Base-by-base conservation (phyloP, 2,113 vertebrate genomes). In the Entomyzon cyanotis region DNA sequence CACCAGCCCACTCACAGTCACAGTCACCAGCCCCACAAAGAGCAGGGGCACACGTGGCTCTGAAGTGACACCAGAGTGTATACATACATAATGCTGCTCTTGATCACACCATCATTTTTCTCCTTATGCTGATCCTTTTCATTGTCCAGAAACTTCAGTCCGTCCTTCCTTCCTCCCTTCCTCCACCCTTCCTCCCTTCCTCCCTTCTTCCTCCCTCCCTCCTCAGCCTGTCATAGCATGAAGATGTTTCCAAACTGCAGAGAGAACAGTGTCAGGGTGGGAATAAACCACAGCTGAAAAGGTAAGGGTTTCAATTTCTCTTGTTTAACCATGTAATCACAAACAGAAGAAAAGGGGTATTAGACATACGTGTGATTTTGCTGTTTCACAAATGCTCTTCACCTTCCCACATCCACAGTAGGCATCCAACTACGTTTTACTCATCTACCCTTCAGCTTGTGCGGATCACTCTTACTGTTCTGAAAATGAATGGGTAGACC, bases 61-160 rank as follows among this genome's bases (percentile, higher is more conserved):
- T 87, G 64, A 74, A 76, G 10, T 30, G 44, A 80, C 44, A 60
- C 23, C 1, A 3, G 7, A 41, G 9, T 1, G 0, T 33, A 15
- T 0, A 39, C 39, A 0, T 6, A 76, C 2, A 0, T 9, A 37
- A 33, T 2, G 2, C 18, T 84, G 11, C 37, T 75, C 55, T 81
- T 84, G 52, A 58, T 20, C 28, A 41, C 0, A 0, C 11, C 47
- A 18, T 12, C 11, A 31, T 47, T 84, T 81, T 73, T 47, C 69
- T 83, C 25, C 20, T 83, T 37, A 74, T 67, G 18, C 12, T 75
- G 17, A 31, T 83, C 27, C 49, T 75, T 89, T 64, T 59, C 12
- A 10, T 35, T 67, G 42, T 75, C 33, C 47, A 71, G 52, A 84
- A 74, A 62, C 15, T 37, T 39, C 19, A 22, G 52, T 60, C 41